These are phyloP conservation scores for Aphelenchoides fujianensis DNA, from an alignment of 1,140 invertebrate genomes.

Conservation along the genomic window DNA sequence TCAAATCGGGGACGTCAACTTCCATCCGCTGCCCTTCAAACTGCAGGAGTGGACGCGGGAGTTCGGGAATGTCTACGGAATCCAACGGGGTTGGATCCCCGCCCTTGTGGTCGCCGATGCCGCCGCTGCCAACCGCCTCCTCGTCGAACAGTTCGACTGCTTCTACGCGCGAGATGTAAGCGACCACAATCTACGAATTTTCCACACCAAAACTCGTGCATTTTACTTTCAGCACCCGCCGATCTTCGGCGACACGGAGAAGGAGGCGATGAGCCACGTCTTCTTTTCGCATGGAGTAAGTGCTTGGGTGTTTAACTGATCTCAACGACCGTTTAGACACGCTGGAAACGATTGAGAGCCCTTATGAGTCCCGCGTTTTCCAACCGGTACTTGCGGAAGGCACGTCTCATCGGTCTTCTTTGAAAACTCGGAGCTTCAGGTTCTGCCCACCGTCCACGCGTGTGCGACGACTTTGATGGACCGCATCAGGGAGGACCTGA, in stretches of 20 bases:
- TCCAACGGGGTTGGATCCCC: slow-evolving; percentile 27
- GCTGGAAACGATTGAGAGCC: slow-evolving; percentile 20
- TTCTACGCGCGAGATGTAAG: slow-evolving; percentile 27
- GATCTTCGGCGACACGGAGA: slow-evolving; percentile 10
- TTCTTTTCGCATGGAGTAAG: slow-evolving; percentile 6
- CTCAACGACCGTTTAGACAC: too few species aligned
- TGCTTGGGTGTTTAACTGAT: too few species aligned
- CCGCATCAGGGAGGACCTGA: background rate
- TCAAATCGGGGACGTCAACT: background rate
- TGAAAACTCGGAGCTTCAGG: background rate
- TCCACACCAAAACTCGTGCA: background rate
- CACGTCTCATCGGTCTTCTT: background rate
- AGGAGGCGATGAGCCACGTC: slow-evolving; percentile 1
- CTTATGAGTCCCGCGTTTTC: slow-evolving; percentile 4
- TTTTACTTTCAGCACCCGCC: background rate
- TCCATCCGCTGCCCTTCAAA: slow-evolving; percentile 13
- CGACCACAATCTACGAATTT: background rate
- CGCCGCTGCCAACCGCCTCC: slow-evolving; percentile 21
- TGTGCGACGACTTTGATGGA: background rate
- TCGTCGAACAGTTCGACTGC: slow-evolving; percentile 29
- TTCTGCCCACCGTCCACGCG: background rate
- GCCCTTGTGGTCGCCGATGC: slow-evolving; percentile 21
- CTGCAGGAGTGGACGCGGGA: slow-evolving; percentile 28
- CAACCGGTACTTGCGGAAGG: background rate
- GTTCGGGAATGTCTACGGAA: slow-evolving; percentile 37